Percentiles rank a stretch among this genome's conserved stretches.
phyloP scores from a whole-genome alignment of 2,888 invertebrate species.

The Hipparchia sbordonii region DNA sequence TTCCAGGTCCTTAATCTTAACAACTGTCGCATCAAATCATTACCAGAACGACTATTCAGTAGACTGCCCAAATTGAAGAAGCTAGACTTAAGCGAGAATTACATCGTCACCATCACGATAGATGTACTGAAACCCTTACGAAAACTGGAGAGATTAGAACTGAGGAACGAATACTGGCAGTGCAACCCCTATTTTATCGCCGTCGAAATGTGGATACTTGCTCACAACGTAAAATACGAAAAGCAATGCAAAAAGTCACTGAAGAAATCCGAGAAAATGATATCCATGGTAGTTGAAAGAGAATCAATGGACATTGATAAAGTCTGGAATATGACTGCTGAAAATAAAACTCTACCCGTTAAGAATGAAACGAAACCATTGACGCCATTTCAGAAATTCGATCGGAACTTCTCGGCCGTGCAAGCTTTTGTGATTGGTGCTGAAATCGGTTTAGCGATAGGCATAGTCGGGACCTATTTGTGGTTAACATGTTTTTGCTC shows the following conservation, averaged over 20 bases:
- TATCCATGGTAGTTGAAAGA: constrained; percentile 66
- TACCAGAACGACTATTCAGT: constrained; percentile 77
- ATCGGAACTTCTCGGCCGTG: constrained; percentile 70
- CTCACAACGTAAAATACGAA: constrained; percentile 68
- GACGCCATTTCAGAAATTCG: constrained; percentile 68
- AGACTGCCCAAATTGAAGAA: constrained; percentile 80
- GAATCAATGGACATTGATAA: constrained; percentile 60
- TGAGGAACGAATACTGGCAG: constrained; percentile 81
- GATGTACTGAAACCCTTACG: constrained; percentile 74
- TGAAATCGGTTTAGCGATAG: constrained; percentile 70
- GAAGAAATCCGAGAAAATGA: constrained; percentile 83
- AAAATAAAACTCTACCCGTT: constrained; percentile 47
- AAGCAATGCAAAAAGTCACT: constrained; percentile 69
- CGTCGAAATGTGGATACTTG: constrained; percentile 68
- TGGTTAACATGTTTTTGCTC: constrained; percentile 68
- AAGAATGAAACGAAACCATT: constrained; percentile 47
- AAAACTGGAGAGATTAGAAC: constrained; percentile 76
- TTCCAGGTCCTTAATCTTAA: constrained; percentile 83
- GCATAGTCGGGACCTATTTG: constrained; percentile 70
- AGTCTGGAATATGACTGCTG: constrained; percentile 68
- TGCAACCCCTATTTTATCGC: constrained; percentile 77
- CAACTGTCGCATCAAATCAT: constrained; percentile 81
- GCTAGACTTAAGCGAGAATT: constrained; percentile 85
- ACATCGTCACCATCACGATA: constrained; percentile 77
- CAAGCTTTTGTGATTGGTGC: constrained; percentile 73